Evolutionary conservation across 2,113 vertebrate species (phyloP).

Genomic region (Anhinga rufa): DNA sequence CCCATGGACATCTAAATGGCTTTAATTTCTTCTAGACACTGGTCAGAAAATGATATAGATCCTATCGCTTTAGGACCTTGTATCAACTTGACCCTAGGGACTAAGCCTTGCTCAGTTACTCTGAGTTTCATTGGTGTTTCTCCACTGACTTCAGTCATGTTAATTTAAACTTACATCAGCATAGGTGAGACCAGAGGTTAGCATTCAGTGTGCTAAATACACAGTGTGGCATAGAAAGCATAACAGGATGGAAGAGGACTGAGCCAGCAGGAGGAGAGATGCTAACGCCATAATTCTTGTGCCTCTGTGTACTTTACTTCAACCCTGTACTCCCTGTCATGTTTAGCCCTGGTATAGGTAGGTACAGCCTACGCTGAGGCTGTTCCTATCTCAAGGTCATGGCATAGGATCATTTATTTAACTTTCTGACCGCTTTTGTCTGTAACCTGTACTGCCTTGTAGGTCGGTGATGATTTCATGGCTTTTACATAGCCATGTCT

Average conservation of each 20-base stretch:
- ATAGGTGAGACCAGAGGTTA: not conserved
- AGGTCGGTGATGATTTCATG: not conserved
- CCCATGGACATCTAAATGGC: not conserved
- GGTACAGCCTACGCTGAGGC: not conserved
- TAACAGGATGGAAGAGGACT: not conserved
- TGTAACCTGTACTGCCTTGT: not conserved
- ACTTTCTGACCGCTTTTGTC: not conserved
- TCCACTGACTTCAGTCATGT: not conserved
- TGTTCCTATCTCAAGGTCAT: not conserved
- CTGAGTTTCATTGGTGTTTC: not conserved
- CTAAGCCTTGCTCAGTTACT: not conserved
- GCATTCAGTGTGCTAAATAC: not conserved
- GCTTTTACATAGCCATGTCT: not conserved
- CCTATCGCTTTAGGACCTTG: not conserved
- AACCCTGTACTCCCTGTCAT: not conserved
- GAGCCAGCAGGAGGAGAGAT: not conserved
- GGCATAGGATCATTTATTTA: not conserved
- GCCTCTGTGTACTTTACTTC: not conserved
- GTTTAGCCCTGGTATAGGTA: not conserved
- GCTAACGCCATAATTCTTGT: not conserved
- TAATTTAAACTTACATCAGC: not conserved
- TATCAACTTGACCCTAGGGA: not conserved
- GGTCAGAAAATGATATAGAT: not conserved
- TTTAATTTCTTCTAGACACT: not conserved
- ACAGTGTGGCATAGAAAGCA: not conserved